Conservation (phyloP, 2,797 vertebrate genomes). For the Helostoma temminkii region DNA sequence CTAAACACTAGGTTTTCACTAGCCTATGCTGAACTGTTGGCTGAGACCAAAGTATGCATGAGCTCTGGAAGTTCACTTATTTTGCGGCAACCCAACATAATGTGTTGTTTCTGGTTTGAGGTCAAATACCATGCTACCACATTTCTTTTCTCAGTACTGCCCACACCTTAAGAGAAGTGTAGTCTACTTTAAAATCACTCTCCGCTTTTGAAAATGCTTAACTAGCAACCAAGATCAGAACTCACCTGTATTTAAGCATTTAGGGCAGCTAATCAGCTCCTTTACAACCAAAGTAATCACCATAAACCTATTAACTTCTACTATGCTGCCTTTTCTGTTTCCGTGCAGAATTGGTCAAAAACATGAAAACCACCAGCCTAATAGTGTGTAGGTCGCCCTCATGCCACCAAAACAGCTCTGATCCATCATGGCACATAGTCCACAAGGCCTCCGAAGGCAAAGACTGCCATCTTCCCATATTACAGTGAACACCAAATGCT, state of each 20-base stretch:
- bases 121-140: slow-evolving; percentile 49
- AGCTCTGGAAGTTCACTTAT: slow-evolving; percentile 11
- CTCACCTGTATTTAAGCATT: slow-evolving; percentile 47
- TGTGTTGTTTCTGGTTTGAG: slow-evolving; percentile 44
- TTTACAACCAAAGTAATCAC: slow-evolving; percentile 47
- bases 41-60: slow-evolving; percentile 14
- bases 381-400: too few species aligned
- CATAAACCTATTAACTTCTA: slow-evolving; percentile 58
- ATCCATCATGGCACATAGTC: too few species aligned
- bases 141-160: slow-evolving; percentile 36
- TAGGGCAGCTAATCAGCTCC: neutral
- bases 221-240: slow-evolving; percentile 35
- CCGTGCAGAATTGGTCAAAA: neutral
- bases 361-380: too few species aligned
- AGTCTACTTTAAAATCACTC: slow-evolving; percentile 46
- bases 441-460: too few species aligned
- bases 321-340: slow-evolving; percentile 8
- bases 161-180: slow-evolving; percentile 28
- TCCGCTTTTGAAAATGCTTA: slow-evolving; percentile 10
- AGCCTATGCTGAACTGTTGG: neutral
- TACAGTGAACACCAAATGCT: too few species aligned
- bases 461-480: too few species aligned
- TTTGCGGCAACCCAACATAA: slow-evolving; percentile 19
- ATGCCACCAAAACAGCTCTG: too few species aligned
- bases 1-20: slow-evolving; percentile 17